These are phyloP conservation scores for Astropecten irregularis DNA, from an alignment of 53 echinoderm and acorn worm genomes.

Conservation along the genomic window DNA sequence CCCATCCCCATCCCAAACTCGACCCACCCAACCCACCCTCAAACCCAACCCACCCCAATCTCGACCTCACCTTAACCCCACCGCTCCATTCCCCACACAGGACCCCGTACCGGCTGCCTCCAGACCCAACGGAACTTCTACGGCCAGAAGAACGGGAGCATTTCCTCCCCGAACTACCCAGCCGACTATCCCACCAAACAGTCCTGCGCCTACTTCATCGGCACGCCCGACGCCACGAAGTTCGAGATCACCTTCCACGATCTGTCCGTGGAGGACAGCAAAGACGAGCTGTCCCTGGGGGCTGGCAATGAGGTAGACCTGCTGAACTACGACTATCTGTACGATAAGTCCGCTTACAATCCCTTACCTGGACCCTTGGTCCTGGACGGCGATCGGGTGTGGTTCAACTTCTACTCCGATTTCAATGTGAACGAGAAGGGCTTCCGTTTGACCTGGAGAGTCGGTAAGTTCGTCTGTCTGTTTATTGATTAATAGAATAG, in stretches of 20 bases:
- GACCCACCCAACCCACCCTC: no score
- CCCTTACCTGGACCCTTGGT: neutral
- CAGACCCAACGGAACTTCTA: neutral
- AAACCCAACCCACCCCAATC: no score
- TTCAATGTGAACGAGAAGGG: neutral
- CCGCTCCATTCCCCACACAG: no score
- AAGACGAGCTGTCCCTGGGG: conserved; percentile 37
- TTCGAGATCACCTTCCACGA: conserved; percentile 18
- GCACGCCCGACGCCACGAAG: conserved; percentile 35
- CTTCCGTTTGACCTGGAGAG: neutral
- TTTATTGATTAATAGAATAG: neutral
- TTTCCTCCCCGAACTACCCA: conserved; percentile 76
- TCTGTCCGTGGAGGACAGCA: conserved; percentile 28
- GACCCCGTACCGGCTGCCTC: neutral
- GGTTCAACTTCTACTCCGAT: conserved; percentile 31
- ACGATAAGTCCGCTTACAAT: conserved; percentile 1
- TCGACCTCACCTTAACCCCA: no score
- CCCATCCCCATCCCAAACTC: no score
- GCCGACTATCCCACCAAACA: conserved; percentile 47
- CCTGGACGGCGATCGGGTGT: conserved; percentile 2
- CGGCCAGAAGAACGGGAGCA: conserved; percentile 47
- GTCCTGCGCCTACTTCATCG: conserved; percentile 62
- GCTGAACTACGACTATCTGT: neutral
- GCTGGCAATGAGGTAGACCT: neutral
- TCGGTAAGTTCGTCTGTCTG: conserved; percentile 33